Conservation (phyloP, 2,888 invertebrate genomes). For the Apotomis betuletana region DNA sequence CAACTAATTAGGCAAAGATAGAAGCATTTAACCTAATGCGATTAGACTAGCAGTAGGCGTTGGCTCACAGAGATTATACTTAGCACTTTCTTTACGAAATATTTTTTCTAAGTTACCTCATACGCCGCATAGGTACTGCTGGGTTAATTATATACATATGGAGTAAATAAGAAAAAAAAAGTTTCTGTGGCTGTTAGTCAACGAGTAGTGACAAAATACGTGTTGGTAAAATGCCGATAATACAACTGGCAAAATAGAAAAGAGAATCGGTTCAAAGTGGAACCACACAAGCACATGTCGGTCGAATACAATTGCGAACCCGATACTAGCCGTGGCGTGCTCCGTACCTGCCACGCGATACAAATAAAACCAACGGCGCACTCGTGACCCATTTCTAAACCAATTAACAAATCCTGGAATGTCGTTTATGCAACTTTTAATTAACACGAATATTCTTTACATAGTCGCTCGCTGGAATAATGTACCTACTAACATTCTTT, state of each 20-base stretch:
- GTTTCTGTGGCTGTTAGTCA: too few relatives aligned
- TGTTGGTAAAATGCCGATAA: too few relatives aligned
- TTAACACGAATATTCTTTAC: constrained; percentile 23
- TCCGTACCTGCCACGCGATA: constrained; percentile 40
- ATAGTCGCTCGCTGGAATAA: neutral
- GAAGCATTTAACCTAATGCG: too few relatives aligned
- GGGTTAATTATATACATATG: too few relatives aligned
- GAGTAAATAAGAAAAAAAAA: too few relatives aligned
- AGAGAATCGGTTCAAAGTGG: constrained; percentile 28
- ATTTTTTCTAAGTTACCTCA: too few relatives aligned
- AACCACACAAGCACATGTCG: constrained; percentile 34
- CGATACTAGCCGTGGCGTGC: constrained; percentile 28
- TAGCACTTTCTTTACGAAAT: too few relatives aligned
- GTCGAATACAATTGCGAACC: constrained; percentile 32
- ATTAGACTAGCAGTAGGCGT: too few relatives aligned
- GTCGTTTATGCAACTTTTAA: constrained; percentile 33
- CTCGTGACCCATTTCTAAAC: constrained; percentile 40
- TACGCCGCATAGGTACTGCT: too few relatives aligned
- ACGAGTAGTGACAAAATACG: too few relatives aligned
- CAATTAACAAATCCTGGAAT: constrained; percentile 40
- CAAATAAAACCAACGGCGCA: constrained; percentile 37
- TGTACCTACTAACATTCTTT: neutral
- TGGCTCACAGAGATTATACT: too few relatives aligned
- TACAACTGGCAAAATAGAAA: neutral
- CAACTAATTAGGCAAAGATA: neutral